Evolutionary conservation across 2,113 vertebrate species (phyloP).

Genomic region (Trematocara variabile): DNA sequence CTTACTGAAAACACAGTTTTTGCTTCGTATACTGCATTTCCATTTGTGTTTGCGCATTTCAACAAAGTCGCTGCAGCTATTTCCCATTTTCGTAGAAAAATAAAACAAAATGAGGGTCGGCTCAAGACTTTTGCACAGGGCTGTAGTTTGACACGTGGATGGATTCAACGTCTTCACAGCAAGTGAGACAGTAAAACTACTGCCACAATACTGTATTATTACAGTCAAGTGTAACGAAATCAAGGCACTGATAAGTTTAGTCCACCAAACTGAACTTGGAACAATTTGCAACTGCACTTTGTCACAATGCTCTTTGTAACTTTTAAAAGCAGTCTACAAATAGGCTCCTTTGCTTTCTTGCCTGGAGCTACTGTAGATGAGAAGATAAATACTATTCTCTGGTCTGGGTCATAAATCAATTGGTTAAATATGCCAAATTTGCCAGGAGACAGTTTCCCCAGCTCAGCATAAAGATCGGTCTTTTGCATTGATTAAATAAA

Average conservation of each 20-base stretch:
- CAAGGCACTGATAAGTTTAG: neutral
- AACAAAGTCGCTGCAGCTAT: neutral
- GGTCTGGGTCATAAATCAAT: neutral
- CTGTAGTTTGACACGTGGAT: neutral
- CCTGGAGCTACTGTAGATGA: neutral
- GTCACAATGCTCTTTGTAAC: neutral
- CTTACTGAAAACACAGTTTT: neutral
- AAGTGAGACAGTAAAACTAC: neutral
- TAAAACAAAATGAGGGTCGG: neutral
- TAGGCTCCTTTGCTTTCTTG: neutral
- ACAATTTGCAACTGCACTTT: neutral
- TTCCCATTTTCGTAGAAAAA: neutral
- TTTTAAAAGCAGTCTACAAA: neutral
- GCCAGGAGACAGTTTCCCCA: neutral
- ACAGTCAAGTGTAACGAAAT: neutral
- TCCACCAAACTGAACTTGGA: neutral
- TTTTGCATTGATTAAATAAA: neutral
- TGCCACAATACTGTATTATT: neutral
- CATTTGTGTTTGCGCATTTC: neutral
- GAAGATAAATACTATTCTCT: neutral
- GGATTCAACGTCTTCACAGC: neutral
- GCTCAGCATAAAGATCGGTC: neutral
- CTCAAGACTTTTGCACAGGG: neutral
- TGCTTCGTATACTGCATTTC: neutral
- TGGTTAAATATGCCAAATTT: neutral